Percentiles rank a stretch among this genome's conserved stretches.
Conservation (phyloP, 2,888 invertebrate genomes). For the Patella caerulea region DNA sequence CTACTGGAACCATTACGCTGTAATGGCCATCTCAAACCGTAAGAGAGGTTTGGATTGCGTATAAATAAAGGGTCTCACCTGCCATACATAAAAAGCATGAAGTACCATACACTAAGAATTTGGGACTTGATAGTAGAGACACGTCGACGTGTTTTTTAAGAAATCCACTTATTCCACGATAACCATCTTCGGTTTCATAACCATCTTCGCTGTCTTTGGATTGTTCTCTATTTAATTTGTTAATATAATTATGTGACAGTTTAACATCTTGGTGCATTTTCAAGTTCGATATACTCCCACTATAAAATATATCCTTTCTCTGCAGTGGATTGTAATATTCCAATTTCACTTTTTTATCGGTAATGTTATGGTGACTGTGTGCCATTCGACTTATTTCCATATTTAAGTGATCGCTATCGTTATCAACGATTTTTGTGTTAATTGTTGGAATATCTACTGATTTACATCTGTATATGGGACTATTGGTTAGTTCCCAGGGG, state of each 20-base stretch:
- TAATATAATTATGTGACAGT: too few relatives aligned
- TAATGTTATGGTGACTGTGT: slow-evolving; percentile 40
- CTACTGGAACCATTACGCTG: too few relatives aligned
- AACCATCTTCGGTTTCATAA: too few relatives aligned
- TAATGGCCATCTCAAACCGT: too few relatives aligned
- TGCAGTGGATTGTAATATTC: slow-evolving; percentile 79
- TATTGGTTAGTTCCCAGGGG: too few relatives aligned
- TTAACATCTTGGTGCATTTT: slow-evolving; percentile 89
- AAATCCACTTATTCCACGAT: too few relatives aligned
- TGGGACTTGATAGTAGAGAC: slow-evolving; percentile 85
- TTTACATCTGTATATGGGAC: too few relatives aligned
- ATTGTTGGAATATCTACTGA: neutral
- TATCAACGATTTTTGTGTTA: neutral
- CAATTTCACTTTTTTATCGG: neutral
- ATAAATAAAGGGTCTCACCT: slow-evolving; percentile 39
- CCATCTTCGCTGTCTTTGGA: too few relatives aligned
- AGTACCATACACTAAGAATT: slow-evolving; percentile 76
- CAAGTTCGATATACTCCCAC: slow-evolving; percentile 92
- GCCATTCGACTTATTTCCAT: slow-evolving; percentile 37
- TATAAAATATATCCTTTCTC: slow-evolving; percentile 96
- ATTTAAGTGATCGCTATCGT: neutral
- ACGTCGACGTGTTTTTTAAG: slow-evolving; percentile 77
- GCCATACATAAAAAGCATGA: slow-evolving; percentile 67
- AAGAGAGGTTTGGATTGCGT: too few relatives aligned
- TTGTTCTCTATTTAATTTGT: too few relatives aligned